These are phyloP conservation scores for Aptenodytes forsteri DNA, from an alignment of 2,113 vertebrate genomes.

Conservation along the genomic window DNA sequence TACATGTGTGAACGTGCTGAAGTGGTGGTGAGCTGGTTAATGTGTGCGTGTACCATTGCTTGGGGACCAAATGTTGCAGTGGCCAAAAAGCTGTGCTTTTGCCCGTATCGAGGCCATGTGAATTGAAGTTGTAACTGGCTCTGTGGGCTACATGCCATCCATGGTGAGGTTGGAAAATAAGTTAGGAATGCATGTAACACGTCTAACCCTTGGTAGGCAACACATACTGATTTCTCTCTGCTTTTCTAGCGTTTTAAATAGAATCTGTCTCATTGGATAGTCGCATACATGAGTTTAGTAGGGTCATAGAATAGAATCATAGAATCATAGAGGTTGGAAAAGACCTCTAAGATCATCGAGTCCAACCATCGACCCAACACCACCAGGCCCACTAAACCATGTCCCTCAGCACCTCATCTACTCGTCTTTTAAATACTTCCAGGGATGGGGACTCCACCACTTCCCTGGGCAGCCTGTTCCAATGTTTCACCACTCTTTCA, in stretches of 20 bases:
- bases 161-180: neutral
- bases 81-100: neutral
- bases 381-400: no score
- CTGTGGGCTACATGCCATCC: no score
- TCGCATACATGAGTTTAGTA: neutral
- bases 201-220: neutral
- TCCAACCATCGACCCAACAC: no score
- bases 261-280: neutral
- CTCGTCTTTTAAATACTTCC: no score
- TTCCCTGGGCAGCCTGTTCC: no score
- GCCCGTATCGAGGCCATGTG: rapidly evolving
- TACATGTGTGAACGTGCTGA: rapidly evolving
- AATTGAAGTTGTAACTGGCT: neutral
- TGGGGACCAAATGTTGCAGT: neutral
- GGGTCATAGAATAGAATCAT: neutral
- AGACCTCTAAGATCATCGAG: no score
- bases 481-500: no score
- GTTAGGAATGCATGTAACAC: rapidly evolving
- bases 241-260: neutral
- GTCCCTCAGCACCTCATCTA: no score
- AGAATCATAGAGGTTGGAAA: no score
- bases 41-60: rapidly evolving
- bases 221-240: neutral
- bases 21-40: neutral
- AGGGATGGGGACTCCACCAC: no score